Evolutionary conservation across 1,140 invertebrate species (phyloP), one percentile per base, ranked within the genome.

Genomic region (Drosophila funebris): DNA sequence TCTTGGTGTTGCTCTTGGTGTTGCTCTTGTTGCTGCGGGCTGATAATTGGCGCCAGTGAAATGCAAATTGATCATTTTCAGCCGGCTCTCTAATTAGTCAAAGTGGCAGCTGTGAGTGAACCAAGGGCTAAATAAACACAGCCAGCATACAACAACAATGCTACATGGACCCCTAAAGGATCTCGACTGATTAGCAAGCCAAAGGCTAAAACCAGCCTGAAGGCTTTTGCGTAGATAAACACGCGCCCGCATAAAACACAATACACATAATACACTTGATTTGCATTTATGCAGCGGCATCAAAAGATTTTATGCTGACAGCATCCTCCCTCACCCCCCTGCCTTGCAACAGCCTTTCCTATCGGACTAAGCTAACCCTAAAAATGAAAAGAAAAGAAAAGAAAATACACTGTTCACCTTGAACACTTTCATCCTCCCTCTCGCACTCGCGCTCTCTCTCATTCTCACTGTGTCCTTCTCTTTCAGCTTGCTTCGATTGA

Each of bases 11-110:
- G n/a, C n/a, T n/a, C 18, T 27, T 43, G 46, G 9, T 44, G 24
- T 18, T 44, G 46, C 7, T 39, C 24, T n/a, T 56, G 41, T 27
- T 66, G 24, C 69, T 72, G 62, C 69, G 62, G 69, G 69, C 69
- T 72, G 43, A 81, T 83, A 82, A 82, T 83, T 82, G 79, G 66
- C 79, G 75, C 73, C 79, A 74, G 75, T 84, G 71, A 87, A 85
- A 85, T 85, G 82, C 82, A 87, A 87, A 87, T 87, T 87, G 82
- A 87, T 87, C 83, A 87, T 87, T 87, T 83, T 81, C 73, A 76
- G 77, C 64, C 67, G 73, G 57, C 69, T 73, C 69, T 87, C 78
- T 87, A 87, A 87, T 87, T 87, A 87, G 82, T 82, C 82, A 87
- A 85, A 87, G 83, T 87, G 82, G 14, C 77, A 58, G 53, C 53